Base-by-base conservation (phyloP, 23 tunicate species). In the Clavelina lepadiformis region DNA sequence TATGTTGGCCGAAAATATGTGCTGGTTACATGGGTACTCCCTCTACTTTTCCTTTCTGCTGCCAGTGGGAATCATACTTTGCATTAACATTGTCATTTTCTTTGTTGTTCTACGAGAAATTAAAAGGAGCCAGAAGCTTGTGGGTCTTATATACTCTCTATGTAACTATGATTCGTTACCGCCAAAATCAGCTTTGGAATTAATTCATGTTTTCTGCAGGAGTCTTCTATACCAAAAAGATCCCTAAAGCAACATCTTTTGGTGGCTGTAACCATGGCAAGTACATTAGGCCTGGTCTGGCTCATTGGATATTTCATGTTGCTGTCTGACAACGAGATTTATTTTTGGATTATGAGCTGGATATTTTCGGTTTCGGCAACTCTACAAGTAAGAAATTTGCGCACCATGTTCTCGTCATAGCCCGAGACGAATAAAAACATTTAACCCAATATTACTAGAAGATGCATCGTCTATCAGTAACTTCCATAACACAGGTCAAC, bases 11-110 rank as follows among this genome's bases (percentile, higher is more conserved):
- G 56, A 38, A 0, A 82, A 74, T 44, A 38, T 82, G 62, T 82
- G 91, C 61, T 82, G 91, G 91, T 27, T 82, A 20, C 80, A 82
- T 1, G 73, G 74, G 15, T 64, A 50, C 31, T 73, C 79, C 32
- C 68, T 82, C 4, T 73, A 73, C 61, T 53, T 72, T 46, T 68
- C 75, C 18, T 82, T 82, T 37, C 75, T 82, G 0, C 38, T 73
- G 2, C 91, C 91, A 2, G 68, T 82, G 1, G 91, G 68, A 5
- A 25, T 75, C 27, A 55, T 73, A 26, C 38, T 82, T 26, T 26
- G 45, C 25, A 65, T 82, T 44, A 82, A 82, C 63, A 49, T 58
- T 31, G 24, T 73, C 1, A 59, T 74, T 20, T 73, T 46, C 32
- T 21, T 38, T 24, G 31, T 73, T 6, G 81, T 82, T 22, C 26